These are phyloP conservation scores for Diorhabda carinulata DNA, from an alignment of 1,140 invertebrate genomes.

Conservation along the genomic window DNA sequence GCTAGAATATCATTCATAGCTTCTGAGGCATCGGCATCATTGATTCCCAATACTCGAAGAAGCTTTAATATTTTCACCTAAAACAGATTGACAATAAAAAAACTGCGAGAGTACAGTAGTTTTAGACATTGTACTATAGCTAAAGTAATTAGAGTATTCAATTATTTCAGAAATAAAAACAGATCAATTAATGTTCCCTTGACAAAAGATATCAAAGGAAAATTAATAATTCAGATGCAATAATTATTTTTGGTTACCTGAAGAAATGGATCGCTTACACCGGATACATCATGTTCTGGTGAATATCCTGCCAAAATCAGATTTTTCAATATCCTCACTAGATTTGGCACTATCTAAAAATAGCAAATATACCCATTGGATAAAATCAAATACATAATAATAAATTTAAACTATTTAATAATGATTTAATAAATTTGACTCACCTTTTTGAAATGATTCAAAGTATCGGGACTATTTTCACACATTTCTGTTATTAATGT, in stretches of 20 bases:
- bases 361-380: constrained; percentile 29
- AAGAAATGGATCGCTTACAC: constrained; percentile 97
- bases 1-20: constrained; percentile 99
- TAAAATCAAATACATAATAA: neutral
- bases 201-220: too few species aligned
- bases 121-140: neutral
- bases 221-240: constrained; percentile 18
- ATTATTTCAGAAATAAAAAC: too few species aligned
- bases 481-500: constrained; percentile 99
- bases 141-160: neutral
- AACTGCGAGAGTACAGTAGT: too few species aligned
- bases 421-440: constrained; percentile 23
- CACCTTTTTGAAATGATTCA: constrained; percentile 98
- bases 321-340: constrained; percentile 97
- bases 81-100: constrained; percentile 22
- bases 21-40: constrained; percentile 95
- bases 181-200: too few species aligned
- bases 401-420: neutral
- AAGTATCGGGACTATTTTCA: constrained; percentile 92
- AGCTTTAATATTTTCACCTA: constrained; percentile 95
- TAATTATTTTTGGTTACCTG: constrained; percentile 63
- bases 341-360: constrained; percentile 93
- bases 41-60: constrained; percentile 89
- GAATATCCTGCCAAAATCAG: constrained; percentile 97
- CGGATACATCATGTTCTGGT: constrained; percentile 99